phyloP scores from a whole-genome alignment of 2,888 invertebrate species.

The Notodonta ziczac region DNA sequence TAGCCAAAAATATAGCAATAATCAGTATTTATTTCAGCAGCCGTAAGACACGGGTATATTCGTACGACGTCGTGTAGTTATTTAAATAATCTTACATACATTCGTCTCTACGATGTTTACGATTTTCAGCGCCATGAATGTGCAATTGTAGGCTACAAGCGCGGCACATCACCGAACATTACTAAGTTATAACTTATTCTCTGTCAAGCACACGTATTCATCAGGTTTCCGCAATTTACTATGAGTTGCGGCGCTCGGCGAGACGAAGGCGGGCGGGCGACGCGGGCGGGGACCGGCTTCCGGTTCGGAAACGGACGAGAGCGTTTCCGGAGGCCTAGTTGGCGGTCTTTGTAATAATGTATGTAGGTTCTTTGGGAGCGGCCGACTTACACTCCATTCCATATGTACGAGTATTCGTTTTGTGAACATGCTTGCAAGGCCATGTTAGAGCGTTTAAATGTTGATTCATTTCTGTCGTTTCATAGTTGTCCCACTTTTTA shows the following conservation, averaged over 20 bases:
- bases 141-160: neutral
- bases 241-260: slow-evolving; percentile 1
- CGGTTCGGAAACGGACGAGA: slow-evolving; percentile 50
- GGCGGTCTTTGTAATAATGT: slow-evolving; percentile 36
- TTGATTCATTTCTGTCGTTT: neutral
- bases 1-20: too few species aligned
- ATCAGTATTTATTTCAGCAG: too few species aligned
- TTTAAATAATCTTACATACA: too few species aligned
- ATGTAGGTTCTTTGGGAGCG: slow-evolving; percentile 14
- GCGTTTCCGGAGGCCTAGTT: slow-evolving; percentile 49
- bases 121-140: too few species aligned
- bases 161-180: neutral
- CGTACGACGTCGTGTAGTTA: too few species aligned
- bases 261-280: slow-evolving; percentile 5
- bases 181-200: neutral
- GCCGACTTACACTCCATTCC: neutral
- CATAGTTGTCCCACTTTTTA: neutral
- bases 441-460: neutral
- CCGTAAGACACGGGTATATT: too few species aligned
- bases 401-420: neutral
- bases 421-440: neutral
- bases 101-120: neutral
- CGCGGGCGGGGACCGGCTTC: slow-evolving; percentile 23
- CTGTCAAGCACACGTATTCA: neutral
- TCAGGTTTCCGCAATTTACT: slow-evolving; percentile 2